Evolutionary conservation across 2,888 invertebrate genomes (phyloP), one percentile per base, ranked within the genome.

Genomic region (Nowickia ferox): DNA sequence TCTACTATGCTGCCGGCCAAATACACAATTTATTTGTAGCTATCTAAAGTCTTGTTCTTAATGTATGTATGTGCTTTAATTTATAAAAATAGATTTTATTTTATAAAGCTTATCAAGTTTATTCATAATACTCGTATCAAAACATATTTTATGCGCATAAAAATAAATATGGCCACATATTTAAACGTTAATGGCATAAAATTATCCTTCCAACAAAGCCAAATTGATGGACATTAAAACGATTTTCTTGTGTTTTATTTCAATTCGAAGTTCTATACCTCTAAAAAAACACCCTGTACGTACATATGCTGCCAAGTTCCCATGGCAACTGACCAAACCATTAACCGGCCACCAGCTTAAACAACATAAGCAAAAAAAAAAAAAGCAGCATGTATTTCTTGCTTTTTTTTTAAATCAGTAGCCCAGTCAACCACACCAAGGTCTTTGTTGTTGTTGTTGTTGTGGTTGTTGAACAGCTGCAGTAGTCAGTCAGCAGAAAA

Each of bases 381-480:
- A 38, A 22, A 61, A 15, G 42, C 53, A 53, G 13, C 30, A 11
- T 22, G n/a, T 51, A 69, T 63, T 69, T 69, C 44, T 69, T 66
- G 13, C 9, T 61, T 59, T 59, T n/a, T 10, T 55, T 77, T 59
- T 55, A 15, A 82, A 69, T 69, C 46, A 59, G 75, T n/a, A 80
- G 42, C 30, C 22, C 51, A 57, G 17, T 19, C 19, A 55, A 30
- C 65, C 48, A 57, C 59, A 74, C 61, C 76, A 82, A 82, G 82
- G 75, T 82, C 82, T 65, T 83, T 82, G 55, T 30, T 30, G 5
- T 65, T 71, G 46, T 81, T 81, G 48, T 30, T 30, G 6, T 30
- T 82, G 55, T n/a, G n/a, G n/a, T 48, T 71, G 46, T 81, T 81
- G 48, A 85, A 68, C 84, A 81, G 76, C 80, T 81, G 76, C 77